Evolutionary conservation across 2,113 vertebrate genomes (phyloP).

Genomic region (Noctilio leporinus): DNA sequence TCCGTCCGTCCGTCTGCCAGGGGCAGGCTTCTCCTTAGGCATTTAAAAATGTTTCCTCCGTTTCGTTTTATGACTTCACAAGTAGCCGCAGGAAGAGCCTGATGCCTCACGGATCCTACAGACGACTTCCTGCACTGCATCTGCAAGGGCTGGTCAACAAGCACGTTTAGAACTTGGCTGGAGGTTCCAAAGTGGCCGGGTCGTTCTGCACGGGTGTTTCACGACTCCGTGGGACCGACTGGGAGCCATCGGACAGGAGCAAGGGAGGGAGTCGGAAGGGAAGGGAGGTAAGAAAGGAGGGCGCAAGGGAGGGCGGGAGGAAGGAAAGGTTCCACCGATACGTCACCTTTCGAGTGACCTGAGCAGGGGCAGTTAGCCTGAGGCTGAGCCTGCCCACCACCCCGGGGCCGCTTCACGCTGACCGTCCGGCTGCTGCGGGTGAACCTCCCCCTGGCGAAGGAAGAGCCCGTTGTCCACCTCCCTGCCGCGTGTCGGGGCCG

Average conservation of each 20-base stretch:
- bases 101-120: background rate
- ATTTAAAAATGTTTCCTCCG: background rate
- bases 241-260: background rate
- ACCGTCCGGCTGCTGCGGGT: background rate
- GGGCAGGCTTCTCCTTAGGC: background rate
- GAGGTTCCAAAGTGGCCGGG: background rate
- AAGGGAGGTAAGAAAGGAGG: background rate
- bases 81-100: background rate
- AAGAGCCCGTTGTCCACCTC: background rate
- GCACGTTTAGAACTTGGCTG: background rate
- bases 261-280: background rate
- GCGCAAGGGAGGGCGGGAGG: too few species aligned
- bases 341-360: background rate
- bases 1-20: too few species aligned
- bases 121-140: too few species aligned
- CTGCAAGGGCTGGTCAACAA: background rate
- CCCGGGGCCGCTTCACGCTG: background rate
- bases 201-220: background rate
- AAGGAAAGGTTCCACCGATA: background rate
- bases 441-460: background rate
- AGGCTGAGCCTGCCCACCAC: background rate
- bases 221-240: background rate
- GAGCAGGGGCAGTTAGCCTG: background rate
- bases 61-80: conserved; percentile 1
- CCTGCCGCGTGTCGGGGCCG: too few species aligned